Conservation (phyloP, 2,113 vertebrate species). For the Ailurus styani region DNA sequence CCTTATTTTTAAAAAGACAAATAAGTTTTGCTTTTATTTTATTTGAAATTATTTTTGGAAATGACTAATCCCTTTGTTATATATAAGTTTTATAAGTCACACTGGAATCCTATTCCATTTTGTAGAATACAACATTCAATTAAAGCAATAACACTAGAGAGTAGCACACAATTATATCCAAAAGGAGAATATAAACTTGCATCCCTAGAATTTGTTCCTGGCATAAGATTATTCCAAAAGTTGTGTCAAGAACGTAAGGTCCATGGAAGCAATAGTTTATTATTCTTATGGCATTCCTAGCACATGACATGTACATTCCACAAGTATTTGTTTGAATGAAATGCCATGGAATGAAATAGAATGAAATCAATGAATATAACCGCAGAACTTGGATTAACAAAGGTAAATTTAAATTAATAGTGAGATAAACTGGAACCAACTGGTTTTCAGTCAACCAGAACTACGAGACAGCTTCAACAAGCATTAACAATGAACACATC, state of each 20-base stretch:
- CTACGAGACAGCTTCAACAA: background rate
- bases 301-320: background rate
- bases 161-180: constrained; percentile 73
- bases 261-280: background rate
- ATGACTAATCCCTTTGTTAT: constrained; percentile 65
- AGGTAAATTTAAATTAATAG: constrained; percentile 44
- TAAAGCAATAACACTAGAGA: constrained; percentile 78
- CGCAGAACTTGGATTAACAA: constrained; percentile 51
- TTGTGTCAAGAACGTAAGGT: background rate
- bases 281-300: background rate
- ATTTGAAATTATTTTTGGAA: background rate
- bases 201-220: constrained; percentile 67
- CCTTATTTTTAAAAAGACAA: background rate
- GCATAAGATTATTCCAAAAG: background rate
- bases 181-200: constrained; percentile 75
- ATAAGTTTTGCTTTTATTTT: background rate
- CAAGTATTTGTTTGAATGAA: background rate
- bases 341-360: background rate
- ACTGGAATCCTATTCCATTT: constrained; percentile 71
- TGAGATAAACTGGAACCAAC: background rate
- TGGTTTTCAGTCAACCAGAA: background rate
- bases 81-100: constrained; percentile 72
- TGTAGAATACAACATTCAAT: constrained; percentile 68
- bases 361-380: constrained; percentile 11
- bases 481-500: background rate